Conservation (phyloP, 2,113 vertebrate species). For the Callionymus lyra region DNA sequence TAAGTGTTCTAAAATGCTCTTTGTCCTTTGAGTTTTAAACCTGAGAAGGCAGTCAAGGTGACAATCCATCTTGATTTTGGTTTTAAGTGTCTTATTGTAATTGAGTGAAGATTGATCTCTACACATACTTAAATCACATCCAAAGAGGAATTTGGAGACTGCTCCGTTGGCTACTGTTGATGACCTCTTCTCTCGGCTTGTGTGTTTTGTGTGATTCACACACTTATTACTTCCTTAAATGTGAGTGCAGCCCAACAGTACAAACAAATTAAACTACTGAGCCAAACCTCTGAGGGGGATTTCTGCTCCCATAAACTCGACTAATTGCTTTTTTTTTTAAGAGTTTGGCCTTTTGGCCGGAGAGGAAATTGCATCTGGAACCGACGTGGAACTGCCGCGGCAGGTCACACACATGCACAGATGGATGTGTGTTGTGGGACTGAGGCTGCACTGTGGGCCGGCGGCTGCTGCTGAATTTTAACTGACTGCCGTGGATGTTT, state of each 20-base stretch:
- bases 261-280: conserved; percentile 8
- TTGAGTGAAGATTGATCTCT: too few species aligned
- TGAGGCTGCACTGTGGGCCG: conserved; percentile 39
- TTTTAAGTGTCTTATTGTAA: too few species aligned
- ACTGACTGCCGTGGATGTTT: conserved; percentile 20
- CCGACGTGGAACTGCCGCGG: too few species aligned
- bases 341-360: conserved; percentile 33
- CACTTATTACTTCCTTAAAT: conserved; percentile 1
- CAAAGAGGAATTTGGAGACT: too few species aligned
- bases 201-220: too few species aligned
- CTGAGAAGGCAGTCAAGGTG: too few species aligned
- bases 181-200: too few species aligned
- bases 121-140: too few species aligned
- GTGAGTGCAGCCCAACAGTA: neutral
- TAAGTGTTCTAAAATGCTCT: too few species aligned
- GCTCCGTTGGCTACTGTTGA: too few species aligned
- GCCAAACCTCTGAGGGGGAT: neutral
- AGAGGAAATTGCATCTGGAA: conserved; percentile 41
- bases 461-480: conserved; percentile 23
- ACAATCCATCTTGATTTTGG: too few species aligned
- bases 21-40: too few species aligned
- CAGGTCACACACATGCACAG: conserved; percentile 30
- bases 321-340: conserved; percentile 32
- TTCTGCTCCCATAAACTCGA: conserved; percentile 16
- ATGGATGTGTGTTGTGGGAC: conserved; percentile 41